Evolutionary conservation across 53 echinoderm and acorn worm species (phyloP).

Genomic region (Crossaster papposus): DNA sequence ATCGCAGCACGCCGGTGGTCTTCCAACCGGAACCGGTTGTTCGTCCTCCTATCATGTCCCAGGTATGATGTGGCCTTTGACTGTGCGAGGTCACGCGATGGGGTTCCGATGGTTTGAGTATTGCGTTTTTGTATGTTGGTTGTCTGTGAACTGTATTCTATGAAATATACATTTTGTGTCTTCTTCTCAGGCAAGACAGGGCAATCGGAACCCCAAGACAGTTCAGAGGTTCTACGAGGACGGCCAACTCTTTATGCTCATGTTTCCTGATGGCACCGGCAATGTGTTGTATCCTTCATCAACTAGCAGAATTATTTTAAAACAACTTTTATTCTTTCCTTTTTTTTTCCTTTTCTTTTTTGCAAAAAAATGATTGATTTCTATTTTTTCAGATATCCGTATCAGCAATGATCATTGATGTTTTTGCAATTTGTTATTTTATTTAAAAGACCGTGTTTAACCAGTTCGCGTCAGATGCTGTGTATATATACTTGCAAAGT

Average conservation of each 20-base stretch:
- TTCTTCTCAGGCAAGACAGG: constrained; percentile 62
- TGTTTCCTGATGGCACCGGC: constrained; percentile 98
- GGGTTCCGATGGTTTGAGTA: background rate
- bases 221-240: constrained; percentile 71
- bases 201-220: constrained; percentile 58
- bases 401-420: background rate
- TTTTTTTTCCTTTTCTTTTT: too few species aligned
- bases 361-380: background rate
- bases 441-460: background rate
- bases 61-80: constrained; percentile 2
- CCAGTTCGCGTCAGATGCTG: too few species aligned
- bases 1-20: constrained; percentile 50
- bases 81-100: background rate
- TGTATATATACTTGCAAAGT: too few species aligned
- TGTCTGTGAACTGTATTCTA: background rate
- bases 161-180: constrained; percentile 23
- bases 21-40: constrained; percentile 71
- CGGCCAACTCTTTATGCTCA: constrained; percentile 85
- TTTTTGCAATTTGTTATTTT: background rate
- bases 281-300: constrained; percentile 97
- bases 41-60: constrained; percentile 60
- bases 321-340: background rate
- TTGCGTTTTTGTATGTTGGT: background rate
- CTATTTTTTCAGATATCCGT: background rate
- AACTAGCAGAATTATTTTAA: background rate